Conservation (phyloP, 64 coral and sea anemone genomes). For the Actinia equina region DNA sequence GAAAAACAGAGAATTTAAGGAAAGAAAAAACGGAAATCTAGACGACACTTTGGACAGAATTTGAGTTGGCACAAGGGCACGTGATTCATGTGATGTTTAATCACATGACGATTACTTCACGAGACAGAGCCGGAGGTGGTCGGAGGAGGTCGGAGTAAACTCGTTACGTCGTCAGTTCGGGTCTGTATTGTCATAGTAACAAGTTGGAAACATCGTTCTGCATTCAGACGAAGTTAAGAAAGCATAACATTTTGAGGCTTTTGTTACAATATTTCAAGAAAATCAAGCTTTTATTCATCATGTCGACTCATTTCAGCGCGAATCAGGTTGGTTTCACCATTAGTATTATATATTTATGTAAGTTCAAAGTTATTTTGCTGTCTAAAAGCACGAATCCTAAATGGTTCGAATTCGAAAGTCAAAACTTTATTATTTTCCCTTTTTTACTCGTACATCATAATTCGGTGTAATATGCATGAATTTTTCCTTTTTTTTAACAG, state of each 20-base stretch:
- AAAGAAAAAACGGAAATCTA: no score
- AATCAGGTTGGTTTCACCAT: constrained; percentile 65
- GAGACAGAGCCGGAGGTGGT: neutral
- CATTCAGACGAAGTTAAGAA: neutral
- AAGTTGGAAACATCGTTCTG: neutral
- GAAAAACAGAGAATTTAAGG: no score
- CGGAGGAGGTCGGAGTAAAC: neutral
- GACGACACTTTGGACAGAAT: no score
- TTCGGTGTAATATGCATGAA: no score
- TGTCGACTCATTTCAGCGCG: constrained; percentile 93
- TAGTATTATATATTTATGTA: neutral
- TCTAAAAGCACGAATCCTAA: no score
- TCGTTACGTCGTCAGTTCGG: neutral
- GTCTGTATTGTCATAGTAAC: constrained; percentile 15
- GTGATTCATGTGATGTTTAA: neutral
- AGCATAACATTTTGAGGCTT: neutral
- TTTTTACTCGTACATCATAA: no score
- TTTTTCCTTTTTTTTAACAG: constrained; percentile 24
- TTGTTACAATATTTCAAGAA: neutral
- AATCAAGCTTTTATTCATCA: constrained; percentile 18
- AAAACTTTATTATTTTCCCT: no score
- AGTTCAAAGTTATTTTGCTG: no score
- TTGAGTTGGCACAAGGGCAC: no score
- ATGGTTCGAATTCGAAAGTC: no score
- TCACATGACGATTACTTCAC: neutral